phyloP scores from a whole-genome alignment of 1,140 invertebrate species.

The Leptinotarsa undecemlineata region DNA sequence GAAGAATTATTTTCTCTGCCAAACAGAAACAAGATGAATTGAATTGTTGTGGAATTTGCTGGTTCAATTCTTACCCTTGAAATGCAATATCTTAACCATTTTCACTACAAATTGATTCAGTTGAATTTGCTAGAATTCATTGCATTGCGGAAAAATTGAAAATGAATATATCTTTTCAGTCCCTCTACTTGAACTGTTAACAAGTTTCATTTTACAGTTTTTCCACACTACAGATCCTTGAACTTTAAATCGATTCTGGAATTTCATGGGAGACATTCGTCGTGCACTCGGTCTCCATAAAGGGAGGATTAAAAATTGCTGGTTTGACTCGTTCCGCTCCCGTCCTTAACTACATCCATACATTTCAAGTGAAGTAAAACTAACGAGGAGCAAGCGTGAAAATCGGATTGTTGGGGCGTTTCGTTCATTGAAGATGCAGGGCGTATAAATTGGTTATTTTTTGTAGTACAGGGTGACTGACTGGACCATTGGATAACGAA shows the following conservation, averaged over 20 bases:
- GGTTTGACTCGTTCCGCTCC: conserved; percentile 17
- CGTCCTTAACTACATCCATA: conserved; percentile 9
- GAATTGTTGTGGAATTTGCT: no score
- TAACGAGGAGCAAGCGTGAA: conserved; percentile 14
- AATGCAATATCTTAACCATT: no score
- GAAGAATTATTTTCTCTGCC: no score
- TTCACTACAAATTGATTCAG: no score
- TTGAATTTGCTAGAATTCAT: no score
- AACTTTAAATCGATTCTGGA: not conserved
- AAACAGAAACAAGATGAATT: no score
- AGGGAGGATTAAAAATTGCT: conserved; percentile 19
- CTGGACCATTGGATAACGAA: no score
- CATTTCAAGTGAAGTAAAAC: conserved; percentile 10
- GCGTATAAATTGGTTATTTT: not conserved
- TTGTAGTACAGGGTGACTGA: not conserved
- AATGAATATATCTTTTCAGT: no score
- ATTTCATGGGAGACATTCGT: conserved; percentile 21
- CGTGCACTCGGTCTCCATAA: not conserved
- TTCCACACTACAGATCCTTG: not conserved
- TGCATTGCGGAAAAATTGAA: no score
- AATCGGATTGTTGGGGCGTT: not conserved
- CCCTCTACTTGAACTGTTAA: no score
- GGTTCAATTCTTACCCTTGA: no score
- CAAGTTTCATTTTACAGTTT: not conserved
- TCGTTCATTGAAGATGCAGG: not conserved